Base-by-base conservation (phyloP, 2,797 vertebrate species). In the Tokudaia tokunoshimensis region DNA sequence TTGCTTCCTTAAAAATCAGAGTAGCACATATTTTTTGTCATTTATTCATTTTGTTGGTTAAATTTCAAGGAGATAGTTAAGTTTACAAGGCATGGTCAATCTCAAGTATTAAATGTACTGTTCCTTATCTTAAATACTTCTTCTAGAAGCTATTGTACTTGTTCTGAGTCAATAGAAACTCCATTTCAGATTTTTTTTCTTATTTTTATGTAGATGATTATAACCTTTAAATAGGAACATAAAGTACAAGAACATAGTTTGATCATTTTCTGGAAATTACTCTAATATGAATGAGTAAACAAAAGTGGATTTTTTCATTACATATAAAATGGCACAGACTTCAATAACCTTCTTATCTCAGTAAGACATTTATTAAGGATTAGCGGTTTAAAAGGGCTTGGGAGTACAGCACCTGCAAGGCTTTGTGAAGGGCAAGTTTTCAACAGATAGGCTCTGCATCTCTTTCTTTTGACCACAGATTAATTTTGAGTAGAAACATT, bases 281-380 rank as follows among this genome's bases (percentile, higher is more conserved):
- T 76, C 37, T 83, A 80, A 92, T 52, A 91, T 12, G 93, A 96
- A 94, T 67, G 70, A 84, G 24, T 83, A 94, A 94, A 95, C 31
- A 37, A 89, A 95, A 95, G 55, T 85, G 50, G 70, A 86, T 74
- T 81, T 94, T 97, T 96, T 17, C 15, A 52, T 95, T 87, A 91
- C 14, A 12, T 72, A 72, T 89, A 79, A 97, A 94, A 88, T 90
- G 44, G n/a, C n/a, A 79, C 41, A 81, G 20, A 94, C 50, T 92
- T 91, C 78, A 90, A 96, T 65, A 89, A 76, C 70, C 67, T 93
- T 82, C 61, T 96, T 92, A 96, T 96, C 65, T 92, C 44, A 91
- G 4, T 41, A 44, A 96, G 26, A n/a, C 29, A 37, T 93, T 95
- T 94, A 80, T 87, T 95, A 94, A 92, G n/a, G 78, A 81, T 93